Evolutionary conservation across 2,113 vertebrate species (phyloP).

Genomic region (Asarcornis scutulata): DNA sequence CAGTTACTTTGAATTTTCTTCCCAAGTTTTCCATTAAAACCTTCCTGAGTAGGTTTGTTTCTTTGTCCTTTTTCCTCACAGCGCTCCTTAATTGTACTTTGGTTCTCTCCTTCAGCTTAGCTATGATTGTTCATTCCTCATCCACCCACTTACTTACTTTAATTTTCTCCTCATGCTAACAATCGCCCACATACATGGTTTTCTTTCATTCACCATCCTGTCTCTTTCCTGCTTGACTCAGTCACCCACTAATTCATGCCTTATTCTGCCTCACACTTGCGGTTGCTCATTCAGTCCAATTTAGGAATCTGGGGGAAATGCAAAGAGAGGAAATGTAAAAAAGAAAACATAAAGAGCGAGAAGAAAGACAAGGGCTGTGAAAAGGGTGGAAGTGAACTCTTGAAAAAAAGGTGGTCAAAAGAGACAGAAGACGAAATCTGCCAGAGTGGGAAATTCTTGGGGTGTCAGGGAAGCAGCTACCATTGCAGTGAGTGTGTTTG

Average conservation of each 20-base stretch:
- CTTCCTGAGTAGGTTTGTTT: background rate
- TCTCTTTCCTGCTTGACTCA: background rate
- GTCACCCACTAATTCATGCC: background rate
- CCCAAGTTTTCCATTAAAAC: background rate
- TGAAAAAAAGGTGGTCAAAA: background rate
- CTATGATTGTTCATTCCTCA: background rate
- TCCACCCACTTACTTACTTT: background rate
- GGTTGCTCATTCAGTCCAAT: background rate
- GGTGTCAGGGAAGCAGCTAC: background rate
- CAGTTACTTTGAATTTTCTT: background rate
- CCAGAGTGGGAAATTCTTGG: background rate
- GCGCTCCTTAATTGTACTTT: background rate
- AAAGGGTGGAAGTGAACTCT: background rate
- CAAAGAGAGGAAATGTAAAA: background rate
- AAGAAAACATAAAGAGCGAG: background rate
- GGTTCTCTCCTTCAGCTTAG: background rate
- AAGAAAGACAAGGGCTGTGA: background rate
- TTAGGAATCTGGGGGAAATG: background rate
- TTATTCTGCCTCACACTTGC: background rate
- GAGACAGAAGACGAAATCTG: background rate
- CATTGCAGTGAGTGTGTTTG: background rate
- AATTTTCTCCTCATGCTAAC: background rate
- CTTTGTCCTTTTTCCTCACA: background rate
- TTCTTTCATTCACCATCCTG: conserved; percentile 3
- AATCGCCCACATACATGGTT: background rate